Base-by-base conservation (phyloP, 2,888 invertebrate genomes). In the Cylindroiulus punctatus region DNA sequence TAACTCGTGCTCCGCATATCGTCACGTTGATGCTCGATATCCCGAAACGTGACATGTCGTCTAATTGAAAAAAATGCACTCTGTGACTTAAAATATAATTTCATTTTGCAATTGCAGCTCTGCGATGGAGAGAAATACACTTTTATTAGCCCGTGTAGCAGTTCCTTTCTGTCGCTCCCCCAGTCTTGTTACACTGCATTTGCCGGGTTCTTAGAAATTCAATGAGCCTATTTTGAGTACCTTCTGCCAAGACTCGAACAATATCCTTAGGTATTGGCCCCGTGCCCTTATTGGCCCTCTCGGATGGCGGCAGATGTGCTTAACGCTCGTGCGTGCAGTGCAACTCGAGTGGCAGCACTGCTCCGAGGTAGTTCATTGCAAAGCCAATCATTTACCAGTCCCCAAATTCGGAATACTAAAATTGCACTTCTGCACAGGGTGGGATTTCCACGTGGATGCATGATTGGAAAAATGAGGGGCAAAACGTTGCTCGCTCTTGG, bases 271-370 rank as follows among this genome's bases (percentile, higher is more conserved):
- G 76, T 30, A 76, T 76, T 76, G 76, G 76, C 76, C 76, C 76
- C 22, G 76, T 76, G 76, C 76, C 76, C 76, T 76, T 76, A 76
- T 76, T 76, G 76, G 76, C 76, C 76, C 76, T 76, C 76, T 76
- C 10, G 1, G 76, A 76, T 76, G 76, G 76, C 8, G 76, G 76
- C 76, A 76, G 76, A 76, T 76, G 76, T 76, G 76, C 76, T 76
- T 76, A 76, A 76, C 76, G 76, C 76, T 26, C 19, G 57, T 30
- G 76, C 76, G 22, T 14, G 76, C 30, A 76, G 76, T 30, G 12
- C 52, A 52, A n/a, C n/a, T 52, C 10, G n/a, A 76, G 76, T 76
- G 76, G 10, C 12, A 76, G 76, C 76, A 14, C 10, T 30, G 76
- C 76, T 76, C 30, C 30, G 14, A 76, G 76, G 76, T 30, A 76